Percentiles rank a stretch among this genome's conserved stretches.
These are phyloP conservation scores for Antheraea yamamai DNA, from an alignment of 2,888 invertebrate genomes.

Conservation along the genomic window DNA sequence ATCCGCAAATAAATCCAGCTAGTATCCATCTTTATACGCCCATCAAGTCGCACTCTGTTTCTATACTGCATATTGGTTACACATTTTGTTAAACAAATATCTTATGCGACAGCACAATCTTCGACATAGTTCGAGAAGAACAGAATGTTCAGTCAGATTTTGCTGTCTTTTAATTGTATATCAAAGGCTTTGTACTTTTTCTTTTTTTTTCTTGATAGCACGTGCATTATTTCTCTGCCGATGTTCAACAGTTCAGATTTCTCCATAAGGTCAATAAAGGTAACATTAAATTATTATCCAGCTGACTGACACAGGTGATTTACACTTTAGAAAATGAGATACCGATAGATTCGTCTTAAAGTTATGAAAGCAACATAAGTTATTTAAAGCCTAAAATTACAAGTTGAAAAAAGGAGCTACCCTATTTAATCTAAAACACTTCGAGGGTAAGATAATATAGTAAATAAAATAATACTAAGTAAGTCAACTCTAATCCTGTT, in stretches of 20 bases:
- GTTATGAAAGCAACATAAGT: no score
- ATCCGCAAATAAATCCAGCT: constrained; percentile 35
- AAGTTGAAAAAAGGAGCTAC: no score
- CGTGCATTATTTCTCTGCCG: no score
- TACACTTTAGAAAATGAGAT: no score
- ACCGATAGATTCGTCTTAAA: no score
- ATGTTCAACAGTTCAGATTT: no score
- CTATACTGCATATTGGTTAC: constrained; percentile 61
- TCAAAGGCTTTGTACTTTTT: not conserved
- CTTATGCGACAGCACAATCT: constrained; percentile 37
- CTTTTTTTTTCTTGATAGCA: no score
- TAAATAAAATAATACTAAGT: not conserved
- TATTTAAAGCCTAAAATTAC: no score
- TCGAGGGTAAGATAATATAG: not conserved
- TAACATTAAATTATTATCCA: no score
- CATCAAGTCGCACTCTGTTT: constrained; percentile 41
- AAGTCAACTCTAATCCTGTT: not conserved
- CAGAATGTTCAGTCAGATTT: constrained; percentile 8
- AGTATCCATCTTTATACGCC: constrained; percentile 48
- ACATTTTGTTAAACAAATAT: constrained; percentile 63
- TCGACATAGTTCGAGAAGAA: constrained; percentile 18
- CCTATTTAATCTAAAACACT: no score
- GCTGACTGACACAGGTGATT: no score
- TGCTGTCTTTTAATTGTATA: not conserved
- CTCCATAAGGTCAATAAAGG: no score